Conservation (phyloP, 2,888 invertebrate species). For the Abrostola tripartita region DNA sequence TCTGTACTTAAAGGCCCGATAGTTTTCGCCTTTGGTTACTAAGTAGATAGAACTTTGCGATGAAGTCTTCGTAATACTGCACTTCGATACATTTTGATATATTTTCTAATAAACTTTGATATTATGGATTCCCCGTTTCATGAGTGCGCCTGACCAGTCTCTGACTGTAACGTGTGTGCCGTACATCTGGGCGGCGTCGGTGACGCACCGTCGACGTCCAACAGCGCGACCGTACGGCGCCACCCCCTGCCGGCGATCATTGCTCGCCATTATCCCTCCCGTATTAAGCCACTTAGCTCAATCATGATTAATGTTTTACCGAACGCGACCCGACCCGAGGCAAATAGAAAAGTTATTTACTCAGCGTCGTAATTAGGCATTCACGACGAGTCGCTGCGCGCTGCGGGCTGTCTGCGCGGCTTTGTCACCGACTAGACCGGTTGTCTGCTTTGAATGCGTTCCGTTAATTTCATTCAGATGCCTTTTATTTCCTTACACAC, state of each 20-base stretch:
- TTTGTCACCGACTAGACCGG: slow-evolving; percentile 80
- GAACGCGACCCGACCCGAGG: slow-evolving; percentile 82
- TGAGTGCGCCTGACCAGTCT: slow-evolving; percentile 3
- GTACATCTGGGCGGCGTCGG: slow-evolving; percentile 54
- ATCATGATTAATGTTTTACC: slow-evolving; percentile 89
- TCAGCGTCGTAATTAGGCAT: slow-evolving; percentile 86
- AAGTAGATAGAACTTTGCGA: slow-evolving; percentile 31
- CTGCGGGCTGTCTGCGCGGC: slow-evolving; percentile 80
- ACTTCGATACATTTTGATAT: background rate
- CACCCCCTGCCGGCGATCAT: slow-evolving; percentile 86
- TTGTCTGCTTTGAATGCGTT: slow-evolving; percentile 74
- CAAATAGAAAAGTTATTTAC: slow-evolving; percentile 88
- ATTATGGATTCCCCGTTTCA: background rate
- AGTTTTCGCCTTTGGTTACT: slow-evolving; percentile 54
- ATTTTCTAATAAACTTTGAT: background rate
- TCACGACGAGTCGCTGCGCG: slow-evolving; percentile 81
- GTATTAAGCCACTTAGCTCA: slow-evolving; percentile 89
- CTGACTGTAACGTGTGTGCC: slow-evolving; percentile 25
- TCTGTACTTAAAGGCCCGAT: slow-evolving; percentile 61
- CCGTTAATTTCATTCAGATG: slow-evolving; percentile 65
- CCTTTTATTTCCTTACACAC: slow-evolving; percentile 57
- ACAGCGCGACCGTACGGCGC: slow-evolving; percentile 80
- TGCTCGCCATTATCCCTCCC: slow-evolving; percentile 86
- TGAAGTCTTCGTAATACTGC: background rate
- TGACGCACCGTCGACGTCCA: slow-evolving; percentile 77